Evolutionary conservation across 2,888 invertebrate species (phyloP).

Genomic region (Epinotia ramella): DNA sequence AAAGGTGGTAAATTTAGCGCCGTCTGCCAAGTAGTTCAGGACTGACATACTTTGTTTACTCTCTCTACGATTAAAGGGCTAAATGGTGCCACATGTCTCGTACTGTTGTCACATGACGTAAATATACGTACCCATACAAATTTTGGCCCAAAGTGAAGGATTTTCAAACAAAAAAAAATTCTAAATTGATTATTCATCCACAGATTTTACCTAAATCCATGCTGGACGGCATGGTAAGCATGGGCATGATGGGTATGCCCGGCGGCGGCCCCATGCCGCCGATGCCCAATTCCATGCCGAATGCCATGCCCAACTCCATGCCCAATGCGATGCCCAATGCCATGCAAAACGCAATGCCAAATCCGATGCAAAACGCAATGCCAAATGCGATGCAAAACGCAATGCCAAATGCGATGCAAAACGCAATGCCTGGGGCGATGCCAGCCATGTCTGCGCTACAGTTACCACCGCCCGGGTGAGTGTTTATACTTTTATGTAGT

Average conservation of each 20-base stretch:
- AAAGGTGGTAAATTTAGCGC: no score
- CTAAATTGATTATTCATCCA: not conserved
- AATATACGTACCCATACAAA: no score
- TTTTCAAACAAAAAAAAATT: not conserved
- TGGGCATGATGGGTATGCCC: slow-evolving; percentile 51
- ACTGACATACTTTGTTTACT: no score
- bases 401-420: slow-evolving; percentile 42
- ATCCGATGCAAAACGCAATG: slow-evolving; percentile 32
- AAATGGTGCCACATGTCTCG: no score
- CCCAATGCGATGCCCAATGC: slow-evolving; percentile 24
- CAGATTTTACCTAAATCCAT: slow-evolving; percentile 76
- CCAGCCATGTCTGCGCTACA: slow-evolving; percentile 48
- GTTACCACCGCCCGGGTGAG: slow-evolving; percentile 49
- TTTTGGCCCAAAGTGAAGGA: no score
- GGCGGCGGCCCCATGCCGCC: slow-evolving; percentile 47
- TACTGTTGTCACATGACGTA: no score
- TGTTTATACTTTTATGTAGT: not conserved
- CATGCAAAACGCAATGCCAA: slow-evolving; percentile 47
- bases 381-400: slow-evolving; percentile 46
- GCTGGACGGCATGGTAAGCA: slow-evolving; percentile 69
- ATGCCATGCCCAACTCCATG: slow-evolving; percentile 40
- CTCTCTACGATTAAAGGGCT: no score
- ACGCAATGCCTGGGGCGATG: slow-evolving; percentile 47
- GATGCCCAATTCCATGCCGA: slow-evolving; percentile 45
- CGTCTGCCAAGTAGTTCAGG: no score